These are phyloP conservation scores for Spilarctia lutea DNA, from an alignment of 2,888 invertebrate species.

Conservation along the genomic window DNA sequence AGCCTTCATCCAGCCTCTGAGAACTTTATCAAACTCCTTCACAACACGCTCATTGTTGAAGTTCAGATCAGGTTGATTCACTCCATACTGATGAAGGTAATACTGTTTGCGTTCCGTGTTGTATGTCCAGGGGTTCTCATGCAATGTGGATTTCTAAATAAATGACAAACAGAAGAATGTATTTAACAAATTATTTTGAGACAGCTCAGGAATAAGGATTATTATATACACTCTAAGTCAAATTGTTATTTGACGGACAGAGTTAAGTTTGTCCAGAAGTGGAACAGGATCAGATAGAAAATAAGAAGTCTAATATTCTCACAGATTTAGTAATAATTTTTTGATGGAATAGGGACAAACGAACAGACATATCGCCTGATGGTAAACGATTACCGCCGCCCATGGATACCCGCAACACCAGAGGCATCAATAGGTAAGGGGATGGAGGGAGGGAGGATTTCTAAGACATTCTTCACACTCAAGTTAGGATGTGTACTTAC, in stretches of 20 bases:
- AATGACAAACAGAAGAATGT: background rate
- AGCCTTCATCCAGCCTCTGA: conserved; percentile 90
- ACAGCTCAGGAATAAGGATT: no score
- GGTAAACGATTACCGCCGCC: no score
- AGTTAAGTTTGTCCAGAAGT: background rate
- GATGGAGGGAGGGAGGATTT: no score
- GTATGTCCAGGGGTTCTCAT: conserved; percentile 90
- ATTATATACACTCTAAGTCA: no score
- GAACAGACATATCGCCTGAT: no score
- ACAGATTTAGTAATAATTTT: background rate
- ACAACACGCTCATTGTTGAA: conserved; percentile 90
- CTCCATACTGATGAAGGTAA: conserved; percentile 92
- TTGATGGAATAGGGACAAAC: no score
- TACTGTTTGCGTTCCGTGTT: conserved; percentile 88
- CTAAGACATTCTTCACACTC: background rate
- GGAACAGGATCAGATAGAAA: background rate
- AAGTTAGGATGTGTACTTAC: conserved; percentile 66
- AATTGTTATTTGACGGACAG: background rate
- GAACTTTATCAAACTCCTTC: conserved; percentile 88
- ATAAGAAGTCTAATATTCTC: background rate
- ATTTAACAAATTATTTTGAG: no score
- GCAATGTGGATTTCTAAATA: conserved; percentile 65
- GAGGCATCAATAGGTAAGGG: no score
- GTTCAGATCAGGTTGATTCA: conserved; percentile 92
- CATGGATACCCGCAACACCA: no score